Percentiles rank a stretch among this genome's conserved stretches.
These are phyloP conservation scores for Amiota minor DNA, from an alignment of 2,888 invertebrate species.

Conservation along the genomic window DNA sequence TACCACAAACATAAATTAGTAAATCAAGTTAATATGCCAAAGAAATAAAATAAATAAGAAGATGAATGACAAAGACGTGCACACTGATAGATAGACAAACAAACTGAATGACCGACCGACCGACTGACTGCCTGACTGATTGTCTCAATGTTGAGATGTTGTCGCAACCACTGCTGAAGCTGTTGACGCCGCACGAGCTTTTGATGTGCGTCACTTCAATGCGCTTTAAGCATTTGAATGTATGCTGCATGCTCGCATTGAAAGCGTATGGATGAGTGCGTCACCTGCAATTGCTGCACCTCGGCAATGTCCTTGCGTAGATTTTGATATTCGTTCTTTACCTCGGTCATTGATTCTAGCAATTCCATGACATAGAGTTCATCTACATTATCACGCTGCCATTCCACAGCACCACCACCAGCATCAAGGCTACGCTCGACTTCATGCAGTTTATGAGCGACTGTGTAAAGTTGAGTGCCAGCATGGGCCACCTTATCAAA, in stretches of 20 bases:
- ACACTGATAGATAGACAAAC: no score
- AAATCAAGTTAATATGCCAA: no score
- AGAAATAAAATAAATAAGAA: no score
- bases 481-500: slow-evolving; percentile 80
- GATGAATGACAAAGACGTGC: no score
- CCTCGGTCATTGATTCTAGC: slow-evolving; percentile 84
- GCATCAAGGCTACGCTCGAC: slow-evolving; percentile 76
- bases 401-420: slow-evolving; percentile 41
- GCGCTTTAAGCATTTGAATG: slow-evolving; percentile 82
- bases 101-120: no score
- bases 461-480: slow-evolving; percentile 81
- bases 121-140: no score
- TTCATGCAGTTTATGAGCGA: slow-evolving; percentile 83
- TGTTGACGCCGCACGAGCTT: slow-evolving; percentile 33
- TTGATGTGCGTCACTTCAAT: slow-evolving; percentile 73
- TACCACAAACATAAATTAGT: no score
- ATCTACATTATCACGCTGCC: slow-evolving; percentile 69
- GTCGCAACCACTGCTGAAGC: slow-evolving; percentile 31
- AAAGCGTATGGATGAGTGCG: slow-evolving; percentile 80
- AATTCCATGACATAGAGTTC: slow-evolving; percentile 83
- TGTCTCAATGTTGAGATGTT: slow-evolving; percentile 37
- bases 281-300: slow-evolving; percentile 86
- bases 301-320: slow-evolving; percentile 85
- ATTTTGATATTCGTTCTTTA: slow-evolving; percentile 85
- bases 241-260: slow-evolving; percentile 82